These are phyloP conservation scores for Poeciliopsis retropinna DNA, from an alignment of 2,113 vertebrate genomes.

Conservation along the genomic window DNA sequence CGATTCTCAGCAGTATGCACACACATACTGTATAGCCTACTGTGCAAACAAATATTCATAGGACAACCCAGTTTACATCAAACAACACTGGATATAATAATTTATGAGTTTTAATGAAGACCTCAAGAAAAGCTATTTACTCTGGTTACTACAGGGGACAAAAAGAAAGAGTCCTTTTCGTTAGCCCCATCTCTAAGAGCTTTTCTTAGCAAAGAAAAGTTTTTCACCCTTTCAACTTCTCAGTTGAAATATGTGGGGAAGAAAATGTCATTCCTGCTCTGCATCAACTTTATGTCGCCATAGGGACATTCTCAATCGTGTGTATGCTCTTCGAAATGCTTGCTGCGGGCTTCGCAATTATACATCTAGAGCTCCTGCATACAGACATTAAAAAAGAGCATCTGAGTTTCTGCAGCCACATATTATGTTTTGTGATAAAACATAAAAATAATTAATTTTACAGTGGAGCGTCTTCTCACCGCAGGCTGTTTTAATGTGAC, in stretches of 20 bases:
- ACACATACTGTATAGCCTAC: neutral
- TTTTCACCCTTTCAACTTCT: conserved; percentile 39
- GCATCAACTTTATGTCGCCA: conserved; percentile 65
- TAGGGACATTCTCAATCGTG: conserved; percentile 47
- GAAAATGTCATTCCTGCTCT: conserved; percentile 68
- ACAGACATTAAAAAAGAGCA: conserved; percentile 19
- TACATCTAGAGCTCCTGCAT: conserved; percentile 54
- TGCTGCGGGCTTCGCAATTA: conserved; percentile 59
- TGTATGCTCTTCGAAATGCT: conserved; percentile 26
- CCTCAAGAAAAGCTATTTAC: conserved; percentile 23
- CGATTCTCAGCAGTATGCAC: conserved; percentile 18
- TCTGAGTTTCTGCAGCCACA: conserved; percentile 17
- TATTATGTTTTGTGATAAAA: neutral
- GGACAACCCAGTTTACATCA: conserved; percentile 13
- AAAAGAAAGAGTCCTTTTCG: conserved; percentile 21
- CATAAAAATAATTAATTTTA: neutral
- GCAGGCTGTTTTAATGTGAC: neutral
- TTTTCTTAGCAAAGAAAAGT: conserved; percentile 34
- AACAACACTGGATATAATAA: conserved; percentile 9
- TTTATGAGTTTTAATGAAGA: conserved; percentile 11
- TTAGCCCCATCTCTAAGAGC: conserved; percentile 32
- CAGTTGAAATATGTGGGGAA: conserved; percentile 45
- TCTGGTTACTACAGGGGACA: neutral
- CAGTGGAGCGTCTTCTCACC: neutral
- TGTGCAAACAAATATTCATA: conserved; percentile 11